Base-by-base conservation (phyloP, 2,888 invertebrate species). In the Venusia cambrica region DNA sequence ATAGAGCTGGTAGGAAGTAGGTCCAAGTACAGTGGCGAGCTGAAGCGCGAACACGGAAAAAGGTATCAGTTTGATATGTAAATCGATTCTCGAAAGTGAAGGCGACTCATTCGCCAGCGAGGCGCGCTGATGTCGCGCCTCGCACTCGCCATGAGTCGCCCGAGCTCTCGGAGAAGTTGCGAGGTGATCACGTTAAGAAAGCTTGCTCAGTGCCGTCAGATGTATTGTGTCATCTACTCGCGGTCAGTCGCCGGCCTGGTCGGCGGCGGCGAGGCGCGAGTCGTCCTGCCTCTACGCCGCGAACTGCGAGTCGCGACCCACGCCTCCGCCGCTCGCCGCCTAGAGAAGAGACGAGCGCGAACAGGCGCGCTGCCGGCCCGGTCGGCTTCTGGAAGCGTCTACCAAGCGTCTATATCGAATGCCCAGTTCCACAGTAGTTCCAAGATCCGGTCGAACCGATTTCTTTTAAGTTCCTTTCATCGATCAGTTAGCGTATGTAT, bases 1-100 rank as follows among this genome's bases (percentile, higher is more conserved):
- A 97, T 97, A 91, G 98, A 98, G 92, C 96, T 99, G 91, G 95
- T 98, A 92, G 97, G 98, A 90, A 96, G 96, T 92, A 95, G 98
- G 90, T 97, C 97, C 92, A 98, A 98, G 92, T 98, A 98, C 93
- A 96, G 97, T 90, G 98, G 98, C 89, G 96, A 97, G 90, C 98
- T 97, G 92, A 98, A 97, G 92, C 95, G 97, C 90, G 98, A 98
- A 92, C 96, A 97, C 88, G 98, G 98, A 92, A 97, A 98, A 94
- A 97, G 97, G 97, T 97, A 95, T 91, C 89, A 76, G 74, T 79
- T 83, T 85, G 73, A 80, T 65, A 70, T 81, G 70, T 78, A 72
- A 73, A 68, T 62, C 67, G 74, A 64, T 62, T 67, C 71, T 63
- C 69, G 81, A 70, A 75, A 79, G 84, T 72, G 73, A 73, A 73